Evolutionary conservation across 2,113 vertebrate genomes (phyloP), one percentile per base, ranked within the genome.

Genomic region (Pseudorectes ferrugineus): DNA sequence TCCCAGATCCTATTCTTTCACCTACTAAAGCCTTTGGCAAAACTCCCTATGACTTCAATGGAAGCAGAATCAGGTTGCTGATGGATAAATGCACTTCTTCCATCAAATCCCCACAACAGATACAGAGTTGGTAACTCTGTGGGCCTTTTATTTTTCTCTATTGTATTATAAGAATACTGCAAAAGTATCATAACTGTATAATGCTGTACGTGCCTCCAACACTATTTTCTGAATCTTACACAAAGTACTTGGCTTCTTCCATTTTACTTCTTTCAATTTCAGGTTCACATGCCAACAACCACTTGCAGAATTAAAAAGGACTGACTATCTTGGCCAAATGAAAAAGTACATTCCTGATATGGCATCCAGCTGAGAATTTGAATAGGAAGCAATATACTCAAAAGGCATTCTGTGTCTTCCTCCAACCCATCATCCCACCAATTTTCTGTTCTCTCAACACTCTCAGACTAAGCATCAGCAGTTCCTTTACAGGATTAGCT

Each of bases 271-370:
- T 92, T 85, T 94, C 2, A 2, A 57, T 87, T 84, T 97, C 85
- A 93, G 59, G 51, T 94, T 88, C 65, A 90, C 40, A 77, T 86
- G 96, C 95, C 96, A 97, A 96, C 79, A 96, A 95, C 90, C 75
- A 83, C 93, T 96, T 88, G 57, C 75, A 88, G 87, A 88, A 89
- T 38, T 28, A 95, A 94, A 97, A 83, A 77, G 15, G 59, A 61
- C 23, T 42, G 62, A 79, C 48, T 75, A 38, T 88, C 25, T 43
- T n/a, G 40, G 94, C 94, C 55, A 95, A 91, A 82, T 40, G 45
- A 96, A 84, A 95, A 97, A 96, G 87, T 77, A 94, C 89, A 94
- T 95, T 94, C 82, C 85, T 93, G 73, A 95, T 91, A 89, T 48
- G 68, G 73, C 88, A 96, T 92, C 93, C 87, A 94, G 59, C 71